These are phyloP conservation scores for Spodoptera picta DNA, from an alignment of 2,888 invertebrate genomes.

Conservation along the genomic window DNA sequence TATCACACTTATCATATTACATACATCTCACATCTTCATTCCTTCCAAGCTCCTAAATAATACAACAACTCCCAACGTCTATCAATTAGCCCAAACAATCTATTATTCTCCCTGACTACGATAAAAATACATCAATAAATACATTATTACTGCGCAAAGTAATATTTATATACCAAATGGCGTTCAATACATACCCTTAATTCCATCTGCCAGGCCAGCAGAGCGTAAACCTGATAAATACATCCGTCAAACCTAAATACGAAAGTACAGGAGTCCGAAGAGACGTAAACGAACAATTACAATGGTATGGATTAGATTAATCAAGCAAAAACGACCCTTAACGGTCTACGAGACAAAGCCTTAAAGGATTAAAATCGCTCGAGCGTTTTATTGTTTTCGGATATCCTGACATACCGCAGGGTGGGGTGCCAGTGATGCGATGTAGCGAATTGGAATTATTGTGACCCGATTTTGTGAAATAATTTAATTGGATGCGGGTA, in stretches of 20 bases:
- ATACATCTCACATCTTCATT: too few species aligned
- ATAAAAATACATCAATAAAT: constrained; percentile 1
- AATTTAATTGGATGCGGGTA: constrained; percentile 37
- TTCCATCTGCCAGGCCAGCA: constrained; percentile 26
- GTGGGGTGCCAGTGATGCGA: constrained; percentile 35
- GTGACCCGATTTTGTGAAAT: constrained; percentile 27
- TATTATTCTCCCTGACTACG: background rate
- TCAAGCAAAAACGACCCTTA: constrained; percentile 78
- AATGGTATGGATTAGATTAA: constrained; percentile 76
- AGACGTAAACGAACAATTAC: constrained; percentile 70
- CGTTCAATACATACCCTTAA: constrained; percentile 14
- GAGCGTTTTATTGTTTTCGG: constrained; percentile 81
- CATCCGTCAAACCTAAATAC: constrained; percentile 46
- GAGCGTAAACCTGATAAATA: constrained; percentile 44
- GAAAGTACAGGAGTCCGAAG: constrained; percentile 35
- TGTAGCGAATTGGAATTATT: constrained; percentile 28
- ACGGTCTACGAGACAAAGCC: constrained; percentile 72
- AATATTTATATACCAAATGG: constrained; percentile 2
- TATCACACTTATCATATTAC: too few species aligned
- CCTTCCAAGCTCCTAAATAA: too few species aligned
- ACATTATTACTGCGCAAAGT: constrained; percentile 1
- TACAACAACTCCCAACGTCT: too few species aligned
- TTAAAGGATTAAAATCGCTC: constrained; percentile 75
- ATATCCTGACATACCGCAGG: constrained; percentile 64
- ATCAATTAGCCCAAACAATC: background rate